phyloP scores from a whole-genome alignment of 2,888 invertebrate species.

The Andrena trimmerana region DNA sequence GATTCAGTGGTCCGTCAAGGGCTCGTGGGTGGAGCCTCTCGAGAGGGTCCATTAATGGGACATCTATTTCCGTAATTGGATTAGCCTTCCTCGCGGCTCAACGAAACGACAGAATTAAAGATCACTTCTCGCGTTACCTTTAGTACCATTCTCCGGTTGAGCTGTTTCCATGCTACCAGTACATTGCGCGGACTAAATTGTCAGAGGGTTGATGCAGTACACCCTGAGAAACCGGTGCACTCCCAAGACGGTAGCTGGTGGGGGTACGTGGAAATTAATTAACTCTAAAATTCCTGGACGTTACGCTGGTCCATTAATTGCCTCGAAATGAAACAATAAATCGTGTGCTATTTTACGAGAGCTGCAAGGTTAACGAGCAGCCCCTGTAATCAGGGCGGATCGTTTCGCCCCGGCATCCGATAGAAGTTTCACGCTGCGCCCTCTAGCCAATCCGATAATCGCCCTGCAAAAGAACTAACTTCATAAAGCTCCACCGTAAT shows the following conservation, averaged over 20 bases:
- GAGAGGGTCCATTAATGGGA: no score
- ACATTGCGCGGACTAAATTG: neutral
- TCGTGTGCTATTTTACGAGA: neutral
- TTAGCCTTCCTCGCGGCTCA: no score
- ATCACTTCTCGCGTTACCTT: no score
- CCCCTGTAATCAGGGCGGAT: constrained; percentile 28
- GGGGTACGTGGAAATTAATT: constrained; percentile 15
- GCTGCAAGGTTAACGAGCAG: constrained; percentile 25
- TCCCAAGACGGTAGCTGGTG: neutral
- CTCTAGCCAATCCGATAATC: constrained; percentile 8
- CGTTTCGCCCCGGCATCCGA: constrained; percentile 23
- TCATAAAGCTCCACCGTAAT: constrained; percentile 36
- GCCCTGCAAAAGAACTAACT: constrained; percentile 28
- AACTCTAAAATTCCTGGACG: constrained; percentile 8
- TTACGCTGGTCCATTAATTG: constrained; percentile 4
- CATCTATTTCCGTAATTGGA: no score
- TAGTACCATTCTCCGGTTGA: no score
- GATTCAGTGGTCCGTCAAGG: no score
- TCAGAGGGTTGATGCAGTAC: neutral
- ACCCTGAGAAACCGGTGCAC: neutral
- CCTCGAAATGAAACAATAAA: constrained; percentile 22
- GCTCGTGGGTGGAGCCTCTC: no score
- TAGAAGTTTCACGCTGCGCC: constrained; percentile 2
- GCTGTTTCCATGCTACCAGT: no score
- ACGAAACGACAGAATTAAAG: no score